phyloP scores from a whole-genome alignment of 2,797 vertebrate species.

The Leucoraja ocellata region DNA sequence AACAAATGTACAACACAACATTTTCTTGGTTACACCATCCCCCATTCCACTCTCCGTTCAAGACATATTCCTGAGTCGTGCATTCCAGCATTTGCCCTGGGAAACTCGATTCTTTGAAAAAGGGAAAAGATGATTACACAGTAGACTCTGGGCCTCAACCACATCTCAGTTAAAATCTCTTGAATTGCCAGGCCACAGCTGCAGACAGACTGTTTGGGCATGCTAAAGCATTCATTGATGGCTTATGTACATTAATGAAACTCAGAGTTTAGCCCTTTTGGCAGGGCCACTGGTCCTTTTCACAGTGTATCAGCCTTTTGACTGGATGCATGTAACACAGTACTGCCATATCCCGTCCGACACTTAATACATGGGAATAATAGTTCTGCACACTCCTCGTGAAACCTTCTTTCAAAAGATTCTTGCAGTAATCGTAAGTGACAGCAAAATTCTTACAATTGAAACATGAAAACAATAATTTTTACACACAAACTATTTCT shows the following conservation, averaged over 20 bases:
- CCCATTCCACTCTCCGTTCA: not conserved
- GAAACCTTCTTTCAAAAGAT: not conserved
- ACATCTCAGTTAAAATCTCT: not conserved
- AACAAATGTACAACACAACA: slow-evolving; percentile 30
- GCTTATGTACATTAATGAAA: slow-evolving; percentile 23
- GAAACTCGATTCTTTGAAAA: slow-evolving; percentile 12
- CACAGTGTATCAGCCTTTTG: not conserved
- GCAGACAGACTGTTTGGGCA: not conserved
- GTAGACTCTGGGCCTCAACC: not conserved
- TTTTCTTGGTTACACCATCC: not conserved
- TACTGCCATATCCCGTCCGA: not conserved
- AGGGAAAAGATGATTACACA: not conserved
- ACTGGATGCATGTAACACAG: not conserved
- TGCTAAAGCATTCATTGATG: not conserved
- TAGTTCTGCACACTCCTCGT: not conserved
- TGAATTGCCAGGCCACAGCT: slow-evolving; percentile 7
- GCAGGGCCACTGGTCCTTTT: slow-evolving; percentile 24
- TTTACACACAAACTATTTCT: not conserved
- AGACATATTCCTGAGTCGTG: not conserved
- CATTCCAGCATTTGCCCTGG: slow-evolving; percentile 25
- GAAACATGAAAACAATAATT: slow-evolving; percentile 24
- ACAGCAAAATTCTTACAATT: slow-evolving; percentile 3
- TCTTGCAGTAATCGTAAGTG: not conserved
- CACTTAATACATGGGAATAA: not conserved
- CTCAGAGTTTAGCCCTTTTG: not conserved